Conservation (phyloP, 1,140 invertebrate species). For the Hirudo medicinalis region DNA sequence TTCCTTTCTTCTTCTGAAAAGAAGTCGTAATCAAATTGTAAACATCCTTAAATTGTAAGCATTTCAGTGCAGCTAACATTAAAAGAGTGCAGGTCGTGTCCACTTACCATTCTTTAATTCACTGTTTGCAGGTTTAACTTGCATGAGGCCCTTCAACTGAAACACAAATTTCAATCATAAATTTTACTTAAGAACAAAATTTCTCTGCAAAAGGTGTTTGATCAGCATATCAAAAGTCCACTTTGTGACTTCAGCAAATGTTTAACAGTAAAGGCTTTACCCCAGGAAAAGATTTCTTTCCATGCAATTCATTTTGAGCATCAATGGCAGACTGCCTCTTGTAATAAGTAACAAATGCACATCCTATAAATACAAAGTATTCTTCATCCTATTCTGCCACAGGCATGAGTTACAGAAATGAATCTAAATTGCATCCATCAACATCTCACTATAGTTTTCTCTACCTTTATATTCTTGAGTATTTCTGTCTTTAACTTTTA, state of each 20-base stretch:
- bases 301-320: constrained; percentile 60
- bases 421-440: too few species aligned
- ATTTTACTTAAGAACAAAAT: neutral
- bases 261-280: constrained; percentile 51
- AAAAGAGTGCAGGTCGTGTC: too few species aligned
- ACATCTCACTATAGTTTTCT: constrained; percentile 23
- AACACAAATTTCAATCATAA: neutral
- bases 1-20: constrained; percentile 62
- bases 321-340: constrained; percentile 75
- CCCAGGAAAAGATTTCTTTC: constrained; percentile 86
- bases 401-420: neutral
- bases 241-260: constrained; percentile 28
- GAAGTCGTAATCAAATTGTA: neutral
- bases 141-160: constrained; percentile 94
- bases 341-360: constrained; percentile 86
- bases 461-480: constrained; percentile 75
- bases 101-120: constrained; percentile 73
- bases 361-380: constrained; percentile 54
- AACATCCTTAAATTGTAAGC: too few species aligned
- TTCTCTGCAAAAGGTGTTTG: neutral
- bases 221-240: neutral
- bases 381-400: neutral
- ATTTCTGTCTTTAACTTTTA: constrained; percentile 59
- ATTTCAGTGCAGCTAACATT: too few species aligned
- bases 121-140: constrained; percentile 94